Evolutionary conservation across 2,113 vertebrate genomes (phyloP), one percentile per base, ranked within the genome.

Genomic region (Phoenicopterus ruber): DNA sequence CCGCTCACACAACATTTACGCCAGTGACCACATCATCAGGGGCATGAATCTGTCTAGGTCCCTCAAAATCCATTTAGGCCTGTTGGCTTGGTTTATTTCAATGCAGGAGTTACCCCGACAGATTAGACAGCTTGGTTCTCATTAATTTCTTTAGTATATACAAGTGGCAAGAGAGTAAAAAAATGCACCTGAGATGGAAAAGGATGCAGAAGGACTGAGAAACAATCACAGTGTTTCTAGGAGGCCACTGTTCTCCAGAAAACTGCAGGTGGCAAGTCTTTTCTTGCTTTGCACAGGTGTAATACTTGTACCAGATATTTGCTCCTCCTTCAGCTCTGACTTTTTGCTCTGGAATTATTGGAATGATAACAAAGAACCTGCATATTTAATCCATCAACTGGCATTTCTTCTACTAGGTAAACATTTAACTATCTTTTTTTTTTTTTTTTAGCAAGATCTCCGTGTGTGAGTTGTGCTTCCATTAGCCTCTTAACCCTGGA

Each of bases 331-430:
- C 84, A 86, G 61, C 84, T 76, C 73, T 15, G 58, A 74, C 42
- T 87, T 93, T 90, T 86, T 61, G 26, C 77, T 82, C 58, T 94
- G 88, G 88, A 94, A 96, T 95, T 62, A 49, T 0, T 90, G 93
- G 96, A 95, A 96, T 94, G 94, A 94, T 80, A 96, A 97, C 90
- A 93, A 74, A 93, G 67, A 80, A 66, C 67, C 38, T 46, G 73
- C 62, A n/a, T 87, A 85, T 96, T 97, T 93, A 93, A 84, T 55
- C 88, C 93, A 66, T 42, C 66, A 32, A 63, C 34, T 49, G 74
- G 40, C 13, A 89, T 85, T 91, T 82, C 63, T 94, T 79, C 82
- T 34, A 11, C 77, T 69, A 17, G 70, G 88, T 82, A 96, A 97
- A 97, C 96, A 94, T 94, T 96, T 71, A 94, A 94, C 78, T 84